Evolutionary conservation across 2,113 vertebrate genomes (phyloP).

Genomic region (Cyphomyrus discorhynchus): DNA sequence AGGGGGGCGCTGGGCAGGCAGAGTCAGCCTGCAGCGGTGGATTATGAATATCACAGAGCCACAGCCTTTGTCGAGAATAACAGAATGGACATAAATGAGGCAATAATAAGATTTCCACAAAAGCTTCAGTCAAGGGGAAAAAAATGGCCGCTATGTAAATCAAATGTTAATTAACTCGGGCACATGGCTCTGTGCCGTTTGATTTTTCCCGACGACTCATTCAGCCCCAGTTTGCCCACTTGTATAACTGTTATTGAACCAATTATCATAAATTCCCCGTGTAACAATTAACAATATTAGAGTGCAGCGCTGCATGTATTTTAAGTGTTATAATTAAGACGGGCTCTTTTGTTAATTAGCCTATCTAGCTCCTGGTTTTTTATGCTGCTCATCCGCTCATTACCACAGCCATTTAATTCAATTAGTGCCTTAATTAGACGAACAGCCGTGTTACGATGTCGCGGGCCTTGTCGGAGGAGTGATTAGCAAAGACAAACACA

Average conservation of each 20-base stretch:
- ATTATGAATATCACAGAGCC: background rate
- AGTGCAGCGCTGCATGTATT: conserved; percentile 77
- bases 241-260: conserved; percentile 77
- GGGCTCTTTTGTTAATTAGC: conserved; percentile 97
- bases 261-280: conserved; percentile 98
- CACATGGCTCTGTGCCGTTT: conserved; percentile 63
- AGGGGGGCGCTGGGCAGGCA: background rate
- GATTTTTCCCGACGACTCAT: conserved; percentile 72
- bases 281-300: conserved; percentile 93
- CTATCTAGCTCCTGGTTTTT: conserved; percentile 97
- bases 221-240: conserved; percentile 56
- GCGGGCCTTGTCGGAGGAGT: conserved; percentile 76
- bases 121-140: conserved; percentile 21
- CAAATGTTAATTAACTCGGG: conserved; percentile 69
- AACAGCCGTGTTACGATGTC: conserved; percentile 80
- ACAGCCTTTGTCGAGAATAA: background rate
- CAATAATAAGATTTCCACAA: conserved; percentile 24
- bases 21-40: background rate
- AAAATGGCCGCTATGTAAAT: conserved; percentile 66
- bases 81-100: conserved; percentile 9
- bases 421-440: conserved; percentile 98
- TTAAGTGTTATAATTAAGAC: conserved; percentile 98
- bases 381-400: conserved; percentile 94
- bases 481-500: conserved; percentile 92
- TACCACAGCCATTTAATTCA: conserved; percentile 98